Evolutionary conservation across 1,140 invertebrate species (phyloP), one percentile per base, ranked within the genome.

Genomic region (Habropoda laboriosa): DNA sequence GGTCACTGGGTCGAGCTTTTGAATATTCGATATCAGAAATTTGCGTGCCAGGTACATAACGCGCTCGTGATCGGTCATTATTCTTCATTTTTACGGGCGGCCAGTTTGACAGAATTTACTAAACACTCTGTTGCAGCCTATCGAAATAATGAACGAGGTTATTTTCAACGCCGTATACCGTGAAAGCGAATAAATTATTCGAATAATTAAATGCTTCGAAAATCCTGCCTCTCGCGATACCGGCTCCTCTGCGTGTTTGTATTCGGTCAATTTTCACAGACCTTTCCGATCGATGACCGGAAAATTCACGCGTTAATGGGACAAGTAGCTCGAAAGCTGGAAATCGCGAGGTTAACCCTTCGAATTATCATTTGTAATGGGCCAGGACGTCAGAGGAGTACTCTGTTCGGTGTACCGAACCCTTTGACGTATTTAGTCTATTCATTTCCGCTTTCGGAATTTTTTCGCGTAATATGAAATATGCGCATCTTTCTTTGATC

Each of bases 11-110:
- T 71, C 53, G 32, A 6, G 10, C 51, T 42, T n/a, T n/a, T 42
- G 55, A 71, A 70, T 78, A 78, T 78, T 77, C 66, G 72, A 74
- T 74, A 74, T 53, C 47, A 53, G 60, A 47, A 64, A 60, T 74
- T 64, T 63, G 49, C 32, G 45, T 24, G 47, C 30, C 4, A 10
- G 2, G n/a, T n/a, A n/a, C n/a, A 1, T 10, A 40, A 38, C 21
- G 35, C 35, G 18, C 1, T 35, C 21, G 35, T 49, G 40, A 10
- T 16, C 30, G 32, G 10, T 3, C 5, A 49, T 40, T 77, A 70
- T 78, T 57, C 32, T 49, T 78, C 16, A 12, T 51, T 71, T 71
- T 78, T 47, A 40, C 30, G 53, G 1, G 2, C 3, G 1, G 6
- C 12, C 24, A 7, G 30, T 70, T 77, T n/a, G 32, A 5, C 53